phyloP scores from a whole-genome alignment of 2,797 vertebrate genomes.

The Anguilla pacifica region DNA sequence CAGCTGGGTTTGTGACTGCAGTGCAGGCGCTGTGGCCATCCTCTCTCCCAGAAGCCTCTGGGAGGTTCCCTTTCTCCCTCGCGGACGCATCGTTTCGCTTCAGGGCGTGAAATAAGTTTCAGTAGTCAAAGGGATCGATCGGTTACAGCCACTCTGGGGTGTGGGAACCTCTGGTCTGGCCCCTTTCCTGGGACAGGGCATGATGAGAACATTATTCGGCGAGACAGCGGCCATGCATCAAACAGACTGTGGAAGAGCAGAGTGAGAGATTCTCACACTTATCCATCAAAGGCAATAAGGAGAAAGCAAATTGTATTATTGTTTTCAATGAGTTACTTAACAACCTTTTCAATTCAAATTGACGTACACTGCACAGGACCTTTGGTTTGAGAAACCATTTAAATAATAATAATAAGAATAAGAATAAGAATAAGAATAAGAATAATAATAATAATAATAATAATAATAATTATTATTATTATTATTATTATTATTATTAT shows the following conservation, averaged over 20 bases:
- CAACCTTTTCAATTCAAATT: neutral
- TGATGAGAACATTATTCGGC: constrained; percentile 65
- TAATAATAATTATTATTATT: neutral
- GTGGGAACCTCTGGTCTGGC: constrained; percentile 59
- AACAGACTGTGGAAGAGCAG: constrained; percentile 65
- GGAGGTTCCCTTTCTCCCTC: constrained; percentile 56
- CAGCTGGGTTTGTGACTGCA: neutral
- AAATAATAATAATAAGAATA: neutral
- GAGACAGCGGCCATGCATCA: constrained; percentile 70
- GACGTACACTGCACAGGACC: neutral
- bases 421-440: neutral
- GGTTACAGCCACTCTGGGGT: constrained; percentile 64
- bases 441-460: neutral
- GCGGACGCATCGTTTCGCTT: constrained; percentile 61
- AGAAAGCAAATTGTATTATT: neutral
- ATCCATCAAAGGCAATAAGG: neutral
- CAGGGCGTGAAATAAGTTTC: constrained; percentile 71
- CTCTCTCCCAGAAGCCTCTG: constrained; percentile 63
- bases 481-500: too few relatives aligned
- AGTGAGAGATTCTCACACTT: constrained; percentile 60
- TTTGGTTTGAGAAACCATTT: neutral
- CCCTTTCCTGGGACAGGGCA: constrained; percentile 63
- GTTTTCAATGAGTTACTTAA: neutral
- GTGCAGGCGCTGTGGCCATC: constrained; percentile 35
- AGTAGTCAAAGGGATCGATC: constrained; percentile 69